Evolutionary conservation across 2,888 invertebrate genomes (phyloP).

Genomic region (Xestia sexstrigata): DNA sequence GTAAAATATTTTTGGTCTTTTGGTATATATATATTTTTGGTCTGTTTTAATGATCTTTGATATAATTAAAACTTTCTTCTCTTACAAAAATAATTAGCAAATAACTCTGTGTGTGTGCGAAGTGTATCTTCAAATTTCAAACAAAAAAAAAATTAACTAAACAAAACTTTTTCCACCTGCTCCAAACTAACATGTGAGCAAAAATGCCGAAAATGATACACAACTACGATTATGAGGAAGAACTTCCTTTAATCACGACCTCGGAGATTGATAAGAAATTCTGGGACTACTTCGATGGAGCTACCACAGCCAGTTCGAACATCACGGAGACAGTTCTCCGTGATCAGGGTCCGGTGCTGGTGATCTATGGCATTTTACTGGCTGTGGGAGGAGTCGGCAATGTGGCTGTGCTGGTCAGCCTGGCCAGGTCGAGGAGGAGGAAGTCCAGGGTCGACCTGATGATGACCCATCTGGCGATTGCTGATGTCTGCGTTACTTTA

Average conservation of each 20-base stretch:
- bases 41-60: neutral
- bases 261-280: conserved; percentile 77
- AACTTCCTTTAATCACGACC: conserved; percentile 58
- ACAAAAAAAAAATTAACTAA: neutral
- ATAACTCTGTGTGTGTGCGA: conserved; percentile 1
- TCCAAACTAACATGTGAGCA: conserved; percentile 31
- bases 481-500: conserved; percentile 95
- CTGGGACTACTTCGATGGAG: conserved; percentile 83
- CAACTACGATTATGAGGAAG: conserved; percentile 65
- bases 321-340: conserved; percentile 67
- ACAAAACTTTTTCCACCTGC: neutral
- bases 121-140: rapidly evolving
- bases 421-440: conserved; percentile 91
- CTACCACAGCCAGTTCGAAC: conserved; percentile 62
- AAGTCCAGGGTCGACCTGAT: conserved; percentile 94
- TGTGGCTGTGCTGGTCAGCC: conserved; percentile 92
- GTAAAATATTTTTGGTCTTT: neutral
- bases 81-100: neutral
- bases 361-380: conserved; percentile 92
- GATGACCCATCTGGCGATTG: conserved; percentile 94
- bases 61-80: neutral
- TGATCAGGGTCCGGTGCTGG: conserved; percentile 86
- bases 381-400: conserved; percentile 93
- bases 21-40: no score
- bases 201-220: conserved; percentile 66